These are phyloP conservation scores for Pyralis farinalis DNA, from an alignment of 2,888 invertebrate species.

Conservation along the genomic window DNA sequence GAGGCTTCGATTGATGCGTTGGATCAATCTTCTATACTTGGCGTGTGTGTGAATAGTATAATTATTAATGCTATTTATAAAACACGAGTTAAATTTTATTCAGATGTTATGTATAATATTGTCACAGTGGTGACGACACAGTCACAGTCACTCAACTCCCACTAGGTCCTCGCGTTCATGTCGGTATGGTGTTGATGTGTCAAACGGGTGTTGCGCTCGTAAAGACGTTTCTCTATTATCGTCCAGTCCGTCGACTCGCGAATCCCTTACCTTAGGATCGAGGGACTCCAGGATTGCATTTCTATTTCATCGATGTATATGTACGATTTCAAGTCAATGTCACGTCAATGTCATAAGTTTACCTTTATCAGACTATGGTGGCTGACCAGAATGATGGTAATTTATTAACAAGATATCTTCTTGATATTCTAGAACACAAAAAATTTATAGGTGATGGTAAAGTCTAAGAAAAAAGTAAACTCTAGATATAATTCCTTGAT, in stretches of 20 bases:
- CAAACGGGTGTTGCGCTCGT: slow-evolving; percentile 67
- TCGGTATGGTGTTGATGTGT: slow-evolving; percentile 63
- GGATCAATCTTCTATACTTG: too few species aligned
- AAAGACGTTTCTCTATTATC: slow-evolving; percentile 70
- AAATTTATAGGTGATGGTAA: too few species aligned
- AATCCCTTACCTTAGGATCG: slow-evolving; percentile 46
- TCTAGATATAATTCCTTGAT: too few species aligned
- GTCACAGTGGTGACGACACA: slow-evolving; percentile 12
- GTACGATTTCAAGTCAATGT: background rate
- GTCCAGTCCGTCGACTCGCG: slow-evolving; percentile 47
- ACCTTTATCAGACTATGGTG: too few species aligned
- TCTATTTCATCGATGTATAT: too few species aligned
- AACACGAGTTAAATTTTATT: background rate
- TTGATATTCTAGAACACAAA: too few species aligned
- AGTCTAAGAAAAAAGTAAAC: too few species aligned
- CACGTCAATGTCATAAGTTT: background rate
- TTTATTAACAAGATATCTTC: too few species aligned
- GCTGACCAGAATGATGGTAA: too few species aligned
- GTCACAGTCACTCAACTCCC: slow-evolving; percentile 35
- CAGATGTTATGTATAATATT: background rate
- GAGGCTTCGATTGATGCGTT: too few species aligned
- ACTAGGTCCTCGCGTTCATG: slow-evolving; percentile 19
- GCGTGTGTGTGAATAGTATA: too few species aligned
- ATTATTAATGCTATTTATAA: too few species aligned
- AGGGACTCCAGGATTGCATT: slow-evolving; percentile 19